phyloP scores from a whole-genome alignment of 2,797 vertebrate species.

The Siniperca undulata region DNA sequence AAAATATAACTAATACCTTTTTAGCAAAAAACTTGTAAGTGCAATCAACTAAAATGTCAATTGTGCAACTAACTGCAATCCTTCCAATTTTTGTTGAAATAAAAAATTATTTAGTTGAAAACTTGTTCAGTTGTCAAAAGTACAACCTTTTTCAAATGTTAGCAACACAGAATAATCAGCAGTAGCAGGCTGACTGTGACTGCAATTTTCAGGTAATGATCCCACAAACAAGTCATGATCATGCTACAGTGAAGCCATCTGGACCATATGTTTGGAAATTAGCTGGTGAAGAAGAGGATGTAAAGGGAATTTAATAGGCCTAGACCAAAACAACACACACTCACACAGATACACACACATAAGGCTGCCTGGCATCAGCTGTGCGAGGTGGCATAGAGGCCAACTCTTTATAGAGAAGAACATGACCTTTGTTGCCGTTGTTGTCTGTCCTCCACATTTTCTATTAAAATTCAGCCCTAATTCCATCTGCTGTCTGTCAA shows the following conservation, averaged over 20 bases:
- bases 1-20: background rate
- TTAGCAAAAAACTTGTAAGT: background rate
- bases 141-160: constrained; percentile 8
- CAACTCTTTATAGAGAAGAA: constrained; percentile 49
- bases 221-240: constrained; percentile 61
- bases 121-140: constrained; percentile 2
- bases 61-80: no score
- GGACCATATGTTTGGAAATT: constrained; percentile 55
- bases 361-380: constrained; percentile 56
- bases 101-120: background rate
- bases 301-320: constrained; percentile 41
- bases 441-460: constrained; percentile 51
- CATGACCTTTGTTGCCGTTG: constrained; percentile 57
- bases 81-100: background rate
- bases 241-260: constrained; percentile 58
- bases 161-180: constrained; percentile 18
- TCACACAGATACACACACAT: constrained; percentile 19
- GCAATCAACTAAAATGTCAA: no score
- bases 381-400: constrained; percentile 32
- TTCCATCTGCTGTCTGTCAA: constrained; percentile 32
- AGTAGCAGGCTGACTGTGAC: constrained; percentile 7
- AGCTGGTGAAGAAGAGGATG: constrained; percentile 43
- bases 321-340: constrained; percentile 28
- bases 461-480: constrained; percentile 46
- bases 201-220: constrained; percentile 52